phyloP scores from a whole-genome alignment of 2,113 vertebrate species.

The Gavialis gangeticus region DNA sequence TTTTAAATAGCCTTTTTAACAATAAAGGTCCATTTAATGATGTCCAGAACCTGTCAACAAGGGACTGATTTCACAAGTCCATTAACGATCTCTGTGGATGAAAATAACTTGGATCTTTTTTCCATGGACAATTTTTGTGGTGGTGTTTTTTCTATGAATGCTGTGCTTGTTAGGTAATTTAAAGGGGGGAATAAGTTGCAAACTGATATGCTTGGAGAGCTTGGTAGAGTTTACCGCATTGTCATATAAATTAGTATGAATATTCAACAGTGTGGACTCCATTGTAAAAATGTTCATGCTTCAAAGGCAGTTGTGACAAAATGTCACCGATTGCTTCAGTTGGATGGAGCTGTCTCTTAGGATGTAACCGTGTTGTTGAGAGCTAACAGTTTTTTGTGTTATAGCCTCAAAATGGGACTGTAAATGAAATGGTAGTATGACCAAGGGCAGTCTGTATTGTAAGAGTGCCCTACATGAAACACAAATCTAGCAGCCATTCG shows the following conservation, averaged over 20 bases:
- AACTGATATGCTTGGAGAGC: neutral
- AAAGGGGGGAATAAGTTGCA: neutral
- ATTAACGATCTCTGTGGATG: neutral
- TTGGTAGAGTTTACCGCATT: neutral
- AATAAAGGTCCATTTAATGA: neutral
- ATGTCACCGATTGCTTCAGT: neutral
- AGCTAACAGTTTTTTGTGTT: neutral
- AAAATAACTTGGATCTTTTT: neutral
- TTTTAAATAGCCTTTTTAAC: neutral
- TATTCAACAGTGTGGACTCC: neutral
- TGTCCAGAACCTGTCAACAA: neutral
- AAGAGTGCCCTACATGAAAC: conserved; percentile 6
- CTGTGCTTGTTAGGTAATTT: neutral
- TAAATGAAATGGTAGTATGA: conserved; percentile 51
- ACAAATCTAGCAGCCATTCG: conserved; percentile 23
- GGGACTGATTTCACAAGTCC: neutral
- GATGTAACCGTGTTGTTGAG: neutral
- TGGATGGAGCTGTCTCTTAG: neutral
- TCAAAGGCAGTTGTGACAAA: rapidly evolving
- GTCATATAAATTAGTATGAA: neutral
- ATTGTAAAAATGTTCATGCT: neutral
- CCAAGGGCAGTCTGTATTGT: conserved; percentile 9
- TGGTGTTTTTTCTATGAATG: too few relatives aligned
- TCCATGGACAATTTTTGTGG: neutral
- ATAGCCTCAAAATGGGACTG: neutral